Evolutionary conservation across 2,888 invertebrate genomes (phyloP), one percentile per base, ranked within the genome.

Genomic region (Tholera decimalis): DNA sequence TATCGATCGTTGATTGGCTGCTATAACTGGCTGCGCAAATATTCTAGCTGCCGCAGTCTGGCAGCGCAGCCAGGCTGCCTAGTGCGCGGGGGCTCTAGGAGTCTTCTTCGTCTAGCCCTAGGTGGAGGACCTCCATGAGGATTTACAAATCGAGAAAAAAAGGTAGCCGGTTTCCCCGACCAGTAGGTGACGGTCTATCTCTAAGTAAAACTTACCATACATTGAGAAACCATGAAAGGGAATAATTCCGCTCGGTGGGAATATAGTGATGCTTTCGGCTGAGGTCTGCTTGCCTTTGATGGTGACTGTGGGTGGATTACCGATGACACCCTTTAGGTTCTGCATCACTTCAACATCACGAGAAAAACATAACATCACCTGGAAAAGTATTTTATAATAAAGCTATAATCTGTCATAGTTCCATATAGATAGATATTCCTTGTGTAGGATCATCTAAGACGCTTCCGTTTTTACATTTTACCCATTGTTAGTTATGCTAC

Each of bases 161-260:
- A n/a, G n/a, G n/a, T n/a, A n/a, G n/a, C n/a, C n/a, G n/a, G n/a
- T n/a, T n/a, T n/a, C n/a, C n/a, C n/a, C n/a, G n/a, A n/a, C n/a
- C n/a, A n/a, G n/a, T n/a, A n/a, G n/a, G n/a, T n/a, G 1, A 15
- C 44, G 1, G 7, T 1, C 6, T 7, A 22, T 22, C 20, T 20
- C 41, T 13, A 41, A 20, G 3, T 24, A 41, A 58, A 33, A 49
- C 92, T 85, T 96, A 98, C 98, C 98, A 91, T 99, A 99, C 99
- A 99, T 99, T 22, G 99, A 98, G 91, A 99, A 99, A 1, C 99
- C 99, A 90, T 99, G 99, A 91, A 99, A 99, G 0, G 99, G 99
- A 79, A 99, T 98, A 39, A 99, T 97, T 0, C 99, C 99, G 88
- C 98, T 98, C 0, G 99, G 99, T 8, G 99, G 99, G 88, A 98